Evolutionary conservation across 2,888 invertebrate genomes (phyloP), one percentile per base, ranked within the genome.

Genomic region (Drosophila bunnanda): DNA sequence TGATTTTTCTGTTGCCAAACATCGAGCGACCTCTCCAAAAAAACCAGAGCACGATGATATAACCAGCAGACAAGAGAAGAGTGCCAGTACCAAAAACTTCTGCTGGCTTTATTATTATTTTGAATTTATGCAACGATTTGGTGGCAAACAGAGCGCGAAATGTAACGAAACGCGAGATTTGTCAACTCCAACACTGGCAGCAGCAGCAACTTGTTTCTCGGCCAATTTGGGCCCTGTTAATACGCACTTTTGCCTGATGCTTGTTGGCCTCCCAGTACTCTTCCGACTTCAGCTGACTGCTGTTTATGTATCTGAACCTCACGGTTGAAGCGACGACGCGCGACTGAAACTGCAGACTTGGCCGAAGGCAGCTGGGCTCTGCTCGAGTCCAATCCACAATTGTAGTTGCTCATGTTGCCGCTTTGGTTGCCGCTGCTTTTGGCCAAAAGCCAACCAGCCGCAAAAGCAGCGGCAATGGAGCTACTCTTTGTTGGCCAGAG

Each of bases 341-440:
- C 88, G 77, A 90, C 88, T 89, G 78, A 90, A 83, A 85, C 70
- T 82, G 88, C 88, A 88, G 82, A 83, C 83, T 77, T 77, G 52
- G 76, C 82, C 43, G 72, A 72, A 62, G 73, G 73, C 41, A 72
- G 72, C 41, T 73, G 56, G 56, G 61, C 64, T 61, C 34, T 22
- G 57, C 48, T 36, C 39, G 34, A 38, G n/a, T 41, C 74, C 56
- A 55, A 22, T 60, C 56, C 38, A 28, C 59, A 39, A 30, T 56
- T 62, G 48, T 32, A 73, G 74, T 55, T 57, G 62, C 72, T 52
- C 54, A 34, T 68, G 55, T 36, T 68, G 67, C 66, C 38, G 54
- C 17, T 46, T 22, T 48, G 46, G 43, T 43, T 54, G 43, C 32
- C 25, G 53, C 17, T 41, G 60, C 32, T 48, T 62, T 43, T 50